Conservation (phyloP, 2,797 vertebrate species). For the Myotis planiceps region DNA sequence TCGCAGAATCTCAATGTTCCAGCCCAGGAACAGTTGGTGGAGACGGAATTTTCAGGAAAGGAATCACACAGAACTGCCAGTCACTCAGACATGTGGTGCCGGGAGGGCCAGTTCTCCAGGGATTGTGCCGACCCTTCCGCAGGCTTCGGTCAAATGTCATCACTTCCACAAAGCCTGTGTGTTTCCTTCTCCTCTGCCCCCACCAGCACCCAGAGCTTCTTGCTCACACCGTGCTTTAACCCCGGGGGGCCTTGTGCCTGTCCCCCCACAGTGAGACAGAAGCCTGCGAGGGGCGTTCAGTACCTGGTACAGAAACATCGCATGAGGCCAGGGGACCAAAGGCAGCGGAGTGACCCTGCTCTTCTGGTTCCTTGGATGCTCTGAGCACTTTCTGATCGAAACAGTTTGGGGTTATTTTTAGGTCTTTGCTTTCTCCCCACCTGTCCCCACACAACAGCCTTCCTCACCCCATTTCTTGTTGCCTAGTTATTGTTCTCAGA, state of each 20-base stretch:
- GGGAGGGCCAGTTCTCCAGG: neutral
- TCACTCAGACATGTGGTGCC: neutral
- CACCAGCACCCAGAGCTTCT: neutral
- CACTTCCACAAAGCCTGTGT: neutral
- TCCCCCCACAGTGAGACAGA: neutral
- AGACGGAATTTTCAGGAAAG: conserved; percentile 41
- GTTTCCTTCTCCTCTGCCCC: neutral
- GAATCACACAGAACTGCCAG: neutral
- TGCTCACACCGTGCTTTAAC: neutral
- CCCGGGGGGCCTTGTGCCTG: neutral
- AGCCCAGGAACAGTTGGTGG: conserved; percentile 21
- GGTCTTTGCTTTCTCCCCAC: neutral
- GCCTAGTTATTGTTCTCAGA: neutral
- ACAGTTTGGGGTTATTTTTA: neutral
- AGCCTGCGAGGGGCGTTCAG: accelerated
- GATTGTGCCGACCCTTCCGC: neutral
- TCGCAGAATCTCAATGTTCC: conserved; percentile 31
- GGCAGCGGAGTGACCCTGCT: neutral
- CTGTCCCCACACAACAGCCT: neutral
- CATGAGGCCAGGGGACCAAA: neutral
- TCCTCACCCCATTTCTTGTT: neutral
- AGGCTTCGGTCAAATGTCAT: neutral
- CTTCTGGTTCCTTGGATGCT: neutral
- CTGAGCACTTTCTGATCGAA: neutral
- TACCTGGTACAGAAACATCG: neutral